phyloP scores from a whole-genome alignment of 2,113 vertebrate species.

The Eulacestoma nigropectus region DNA sequence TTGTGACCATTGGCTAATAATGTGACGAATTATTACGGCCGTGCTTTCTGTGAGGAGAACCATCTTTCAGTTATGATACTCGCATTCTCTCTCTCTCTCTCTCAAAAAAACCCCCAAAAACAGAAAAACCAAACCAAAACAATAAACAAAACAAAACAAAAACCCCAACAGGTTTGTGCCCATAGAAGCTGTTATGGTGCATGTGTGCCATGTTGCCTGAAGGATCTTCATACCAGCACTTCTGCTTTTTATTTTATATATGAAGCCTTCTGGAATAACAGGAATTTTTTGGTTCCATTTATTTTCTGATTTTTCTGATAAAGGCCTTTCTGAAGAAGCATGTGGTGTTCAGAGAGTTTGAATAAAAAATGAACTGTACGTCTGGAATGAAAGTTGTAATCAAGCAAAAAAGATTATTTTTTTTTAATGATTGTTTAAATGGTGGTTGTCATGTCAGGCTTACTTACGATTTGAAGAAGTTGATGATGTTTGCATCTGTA shows the following conservation, averaged over 20 bases:
- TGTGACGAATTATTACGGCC: not conserved
- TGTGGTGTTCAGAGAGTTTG: not conserved
- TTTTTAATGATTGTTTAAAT: not conserved
- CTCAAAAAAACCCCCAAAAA: no score
- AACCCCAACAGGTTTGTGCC: not conserved
- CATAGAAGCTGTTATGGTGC: not conserved
- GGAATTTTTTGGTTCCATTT: not conserved
- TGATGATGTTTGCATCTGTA: not conserved
- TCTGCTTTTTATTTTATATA: not conserved
- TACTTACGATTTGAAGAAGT: not conserved
- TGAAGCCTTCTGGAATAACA: not conserved
- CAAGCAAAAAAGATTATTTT: not conserved
- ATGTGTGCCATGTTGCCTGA: not conserved
- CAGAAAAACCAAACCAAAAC: no score
- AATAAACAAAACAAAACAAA: not conserved
- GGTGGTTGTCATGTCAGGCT: not conserved
- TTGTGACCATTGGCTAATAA: not conserved
- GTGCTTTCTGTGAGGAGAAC: not conserved
- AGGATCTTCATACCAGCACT: not conserved
- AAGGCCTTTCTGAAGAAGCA: not conserved
- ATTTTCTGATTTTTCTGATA: not conserved
- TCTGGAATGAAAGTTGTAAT: not conserved
- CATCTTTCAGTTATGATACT: not conserved
- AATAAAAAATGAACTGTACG: not conserved
- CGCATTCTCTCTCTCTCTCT: not conserved